Percentiles rank a stretch among this genome's conserved stretches.
Evolutionary conservation across 2,797 vertebrate genomes (phyloP).

Genomic region (Monodelphis domestica): DNA sequence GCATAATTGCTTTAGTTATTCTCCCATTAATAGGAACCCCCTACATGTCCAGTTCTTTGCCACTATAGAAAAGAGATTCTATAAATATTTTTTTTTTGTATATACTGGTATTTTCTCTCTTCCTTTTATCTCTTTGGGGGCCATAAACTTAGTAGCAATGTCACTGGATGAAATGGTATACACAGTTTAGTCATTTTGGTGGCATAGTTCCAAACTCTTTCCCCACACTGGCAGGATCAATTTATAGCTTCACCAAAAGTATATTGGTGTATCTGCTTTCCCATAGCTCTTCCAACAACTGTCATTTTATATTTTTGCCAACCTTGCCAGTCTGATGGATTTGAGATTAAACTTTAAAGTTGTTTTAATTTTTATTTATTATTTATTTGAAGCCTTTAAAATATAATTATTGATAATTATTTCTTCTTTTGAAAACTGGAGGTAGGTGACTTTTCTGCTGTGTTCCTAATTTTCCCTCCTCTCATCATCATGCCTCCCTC

Average conservation of each 20-base stretch:
- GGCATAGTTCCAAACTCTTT: background rate
- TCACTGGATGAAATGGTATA: background rate
- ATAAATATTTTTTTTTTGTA: background rate
- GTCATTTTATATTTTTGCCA: too few relatives aligned
- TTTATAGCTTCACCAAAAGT: too few relatives aligned
- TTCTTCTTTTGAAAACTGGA: background rate
- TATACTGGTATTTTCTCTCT: background rate
- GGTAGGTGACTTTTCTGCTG: background rate
- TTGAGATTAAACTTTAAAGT: too few relatives aligned
- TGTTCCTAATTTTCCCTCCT: background rate
- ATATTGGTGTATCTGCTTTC: too few relatives aligned
- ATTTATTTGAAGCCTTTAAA: background rate
- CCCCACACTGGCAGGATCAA: background rate
- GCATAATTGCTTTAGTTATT: background rate
- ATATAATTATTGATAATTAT: background rate
- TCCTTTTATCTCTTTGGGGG: background rate
- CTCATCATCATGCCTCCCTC: background rate
- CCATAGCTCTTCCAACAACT: too few relatives aligned
- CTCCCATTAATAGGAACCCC: background rate
- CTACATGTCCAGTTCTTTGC: background rate
- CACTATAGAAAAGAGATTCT: background rate
- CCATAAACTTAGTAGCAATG: background rate
- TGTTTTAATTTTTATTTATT: background rate
- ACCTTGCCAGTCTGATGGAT: too few relatives aligned
- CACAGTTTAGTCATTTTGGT: background rate